phyloP scores from a whole-genome alignment of 2,113 vertebrate genomes.

The Echinops telfairi region DNA sequence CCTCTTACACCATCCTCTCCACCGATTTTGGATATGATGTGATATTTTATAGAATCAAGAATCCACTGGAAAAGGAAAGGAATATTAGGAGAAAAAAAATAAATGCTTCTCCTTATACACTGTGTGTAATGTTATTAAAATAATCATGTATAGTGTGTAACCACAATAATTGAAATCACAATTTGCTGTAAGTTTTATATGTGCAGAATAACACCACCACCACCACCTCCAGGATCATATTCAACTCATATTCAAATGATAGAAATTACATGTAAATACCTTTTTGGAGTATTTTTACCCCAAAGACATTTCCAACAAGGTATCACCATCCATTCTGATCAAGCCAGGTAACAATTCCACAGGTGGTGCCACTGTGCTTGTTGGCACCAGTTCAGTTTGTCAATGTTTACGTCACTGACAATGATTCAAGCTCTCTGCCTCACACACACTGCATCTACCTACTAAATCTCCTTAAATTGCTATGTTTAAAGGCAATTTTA shows the following conservation, averaged over 20 bases:
- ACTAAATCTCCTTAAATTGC: not conserved
- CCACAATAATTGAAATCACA: not conserved
- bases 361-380: not conserved
- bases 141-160: not conserved
- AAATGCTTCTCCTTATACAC: not conserved
- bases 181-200: not conserved
- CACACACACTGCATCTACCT: not conserved
- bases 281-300: not conserved
- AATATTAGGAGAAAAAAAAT: not conserved
- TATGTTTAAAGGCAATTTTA: not conserved
- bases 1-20: too few species aligned
- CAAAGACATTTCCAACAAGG: slow-evolving; percentile 23
- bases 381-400: not conserved
- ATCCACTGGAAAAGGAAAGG: not conserved
- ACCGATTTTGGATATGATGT: too few species aligned
- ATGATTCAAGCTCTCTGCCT: not conserved
- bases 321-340: not conserved
- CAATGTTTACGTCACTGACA: not conserved
- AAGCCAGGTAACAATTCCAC: not conserved
- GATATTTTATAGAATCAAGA: slow-evolving; percentile 30
- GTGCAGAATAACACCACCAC: slow-evolving; percentile 48
- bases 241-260: not conserved
- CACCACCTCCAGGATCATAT: too few species aligned
- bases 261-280: not conserved
- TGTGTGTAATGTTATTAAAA: slow-evolving; percentile 1